phyloP scores from a whole-genome alignment of 2,888 invertebrate genomes.

The Autographa gamma region DNA sequence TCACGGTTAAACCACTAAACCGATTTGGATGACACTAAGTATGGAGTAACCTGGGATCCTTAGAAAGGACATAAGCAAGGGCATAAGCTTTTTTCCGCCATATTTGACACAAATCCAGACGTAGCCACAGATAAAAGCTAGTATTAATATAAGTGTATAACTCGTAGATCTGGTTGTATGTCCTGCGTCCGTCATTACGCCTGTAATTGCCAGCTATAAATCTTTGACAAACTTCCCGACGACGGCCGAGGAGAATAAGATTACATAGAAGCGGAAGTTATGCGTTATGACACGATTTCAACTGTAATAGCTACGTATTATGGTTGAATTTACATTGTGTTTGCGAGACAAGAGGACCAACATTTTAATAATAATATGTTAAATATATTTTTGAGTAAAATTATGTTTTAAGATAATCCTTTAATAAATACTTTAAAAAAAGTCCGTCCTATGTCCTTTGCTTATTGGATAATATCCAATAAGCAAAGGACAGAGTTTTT shows the following conservation, averaged over 20 bases:
- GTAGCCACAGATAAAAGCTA: too few species aligned
- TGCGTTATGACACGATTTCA: neutral
- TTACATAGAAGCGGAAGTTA: conserved; percentile 9
- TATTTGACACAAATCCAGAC: too few species aligned
- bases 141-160: conserved; percentile 7
- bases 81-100: too few species aligned
- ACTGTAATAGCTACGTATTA: neutral
- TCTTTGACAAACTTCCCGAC: conserved; percentile 38
- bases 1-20: too few species aligned
- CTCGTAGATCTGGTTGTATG: neutral
- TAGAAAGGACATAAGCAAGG: too few species aligned
- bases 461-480: neutral
- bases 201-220: conserved; percentile 53
- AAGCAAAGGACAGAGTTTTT: too few species aligned
- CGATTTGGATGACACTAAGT: too few species aligned
- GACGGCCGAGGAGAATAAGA: conserved; percentile 10
- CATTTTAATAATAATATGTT: neutral
- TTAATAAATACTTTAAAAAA: neutral
- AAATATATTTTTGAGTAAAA: neutral
- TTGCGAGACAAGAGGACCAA: neutral
- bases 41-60: too few species aligned
- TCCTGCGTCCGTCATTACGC: conserved; percentile 20
- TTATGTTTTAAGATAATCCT: neutral
- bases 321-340: neutral
- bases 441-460: too few species aligned